Percentiles rank a stretch among this genome's conserved stretches.
These are phyloP conservation scores for Phenganax stokvisi DNA, from an alignment of 92 coral and sea anemone species.

Conservation along the genomic window DNA sequence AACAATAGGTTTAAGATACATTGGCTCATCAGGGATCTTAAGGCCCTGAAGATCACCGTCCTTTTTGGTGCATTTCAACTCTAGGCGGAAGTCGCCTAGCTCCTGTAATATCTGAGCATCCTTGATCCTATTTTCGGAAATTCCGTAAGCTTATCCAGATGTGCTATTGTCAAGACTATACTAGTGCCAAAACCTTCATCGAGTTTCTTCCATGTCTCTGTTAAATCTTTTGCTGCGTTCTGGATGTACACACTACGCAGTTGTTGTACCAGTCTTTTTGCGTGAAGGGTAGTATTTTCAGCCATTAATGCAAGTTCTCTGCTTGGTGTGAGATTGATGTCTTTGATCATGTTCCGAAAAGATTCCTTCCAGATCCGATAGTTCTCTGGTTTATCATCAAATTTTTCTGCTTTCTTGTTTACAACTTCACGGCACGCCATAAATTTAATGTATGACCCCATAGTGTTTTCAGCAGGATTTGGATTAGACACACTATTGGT, in stretches of 20 bases:
- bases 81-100: constrained; percentile 53
- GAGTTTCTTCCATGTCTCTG: constrained; percentile 47
- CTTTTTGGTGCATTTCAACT: constrained; percentile 52
- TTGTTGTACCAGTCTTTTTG: constrained; percentile 48
- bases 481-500: background rate
- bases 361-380: constrained; percentile 54
- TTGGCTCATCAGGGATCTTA: constrained; percentile 29
- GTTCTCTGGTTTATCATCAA: constrained; percentile 58
- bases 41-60: constrained; percentile 54
- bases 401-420: constrained; percentile 53
- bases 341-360: constrained; percentile 48
- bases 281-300: constrained; percentile 42
- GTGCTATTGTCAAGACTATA: constrained; percentile 51
- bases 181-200: constrained; percentile 54
- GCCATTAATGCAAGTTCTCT: constrained; percentile 51
- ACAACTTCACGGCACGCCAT: constrained; percentile 47
- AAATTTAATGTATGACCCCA: constrained; percentile 43
- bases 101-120: constrained; percentile 52
- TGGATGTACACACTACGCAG: constrained; percentile 48
- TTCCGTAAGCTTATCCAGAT: constrained; percentile 40
- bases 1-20: constrained; percentile 37
- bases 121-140: constrained; percentile 43
- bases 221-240: constrained; percentile 50
- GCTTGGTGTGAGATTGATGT: constrained; percentile 46
- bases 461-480: background rate